Evolutionary conservation across 2,888 invertebrate species (phyloP), one percentile per base, ranked within the genome.

Genomic region (Pyrrhosoma nymphula): DNA sequence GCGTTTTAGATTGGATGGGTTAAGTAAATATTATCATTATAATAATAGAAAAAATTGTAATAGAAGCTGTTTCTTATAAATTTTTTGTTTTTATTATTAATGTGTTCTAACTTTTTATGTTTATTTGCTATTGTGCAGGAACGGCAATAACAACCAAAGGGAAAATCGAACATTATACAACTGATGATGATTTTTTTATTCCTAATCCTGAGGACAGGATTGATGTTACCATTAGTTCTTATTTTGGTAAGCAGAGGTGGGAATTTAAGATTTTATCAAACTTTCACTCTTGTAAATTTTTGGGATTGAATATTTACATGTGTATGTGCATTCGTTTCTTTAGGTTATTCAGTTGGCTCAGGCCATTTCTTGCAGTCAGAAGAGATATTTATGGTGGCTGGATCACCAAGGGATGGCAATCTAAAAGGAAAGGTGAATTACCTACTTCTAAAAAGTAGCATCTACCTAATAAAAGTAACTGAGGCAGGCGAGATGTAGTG

Each of bases 341-440:
- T 96, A 96, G 95, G 96, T 12, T 97, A 97, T 95, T 96, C 96
- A 20, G 96, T 97, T 26, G 96, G 96, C 30, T 96, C 96, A 12
- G 97, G 97, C 35, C 89, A 90, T 95, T 96, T 97, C 95, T 96
- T 96, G 90, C 95, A 82, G 30, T 93, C 96, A 89, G 63, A 63
- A 0, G 96, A 97, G 3, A 96, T 96, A 0, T 96, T 97, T 3
- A 97, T 97, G 95, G 97, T 97, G 0, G 97, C 97, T 0, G 97
- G 97, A 26, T 97, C 97, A 18, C 98, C 98, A 0, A 96, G 98
- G 93, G 97, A 96, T 60, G 96, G 97, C 0, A 91, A 96, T n/a
- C 95, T 96, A 47, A 95, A 95, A 23, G 97, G 97, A 47, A 96
- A 95, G 95, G 97, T 95, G 14, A 35, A 91, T n/a, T 16, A 35